A percentile compares a stretch with the other conserved stretches of the same genome.
phyloP scores from a whole-genome alignment of 2,113 vertebrate genomes.

The Sphaerodactylus townsendi region DNA sequence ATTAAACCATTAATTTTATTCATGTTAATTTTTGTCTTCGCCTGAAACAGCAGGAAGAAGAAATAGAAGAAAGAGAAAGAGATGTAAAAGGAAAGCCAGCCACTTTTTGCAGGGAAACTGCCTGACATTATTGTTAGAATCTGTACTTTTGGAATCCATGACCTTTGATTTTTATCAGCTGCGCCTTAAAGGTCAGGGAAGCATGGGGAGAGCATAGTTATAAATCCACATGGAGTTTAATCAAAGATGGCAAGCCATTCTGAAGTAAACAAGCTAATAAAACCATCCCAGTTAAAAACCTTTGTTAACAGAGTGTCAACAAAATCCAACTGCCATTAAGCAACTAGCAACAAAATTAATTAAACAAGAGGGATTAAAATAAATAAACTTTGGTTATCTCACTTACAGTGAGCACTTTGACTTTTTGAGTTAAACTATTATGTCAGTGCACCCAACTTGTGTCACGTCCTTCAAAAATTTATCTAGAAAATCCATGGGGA shows the following conservation, averaged over 20 bases:
- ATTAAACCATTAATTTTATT: slow-evolving; percentile 79
- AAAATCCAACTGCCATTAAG: slow-evolving; percentile 61
- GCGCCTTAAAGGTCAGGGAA: slow-evolving; percentile 77
- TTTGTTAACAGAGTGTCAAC: slow-evolving; percentile 68
- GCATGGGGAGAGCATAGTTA: slow-evolving; percentile 67
- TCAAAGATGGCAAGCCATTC: slow-evolving; percentile 73
- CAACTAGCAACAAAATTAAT: slow-evolving; percentile 75
- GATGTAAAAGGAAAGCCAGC: slow-evolving; percentile 51
- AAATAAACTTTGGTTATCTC: slow-evolving; percentile 58
- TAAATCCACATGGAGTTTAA: slow-evolving; percentile 82
- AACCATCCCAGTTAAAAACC: slow-evolving; percentile 65
- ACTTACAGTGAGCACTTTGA: slow-evolving; percentile 63
- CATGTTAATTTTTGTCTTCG: slow-evolving; percentile 74
- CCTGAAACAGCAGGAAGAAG: slow-evolving; percentile 62
- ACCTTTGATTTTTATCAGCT: slow-evolving; percentile 79
- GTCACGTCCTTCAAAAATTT: not conserved
- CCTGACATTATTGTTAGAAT: slow-evolving; percentile 74
- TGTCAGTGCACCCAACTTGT: not conserved
- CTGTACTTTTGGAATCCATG: slow-evolving; percentile 64
- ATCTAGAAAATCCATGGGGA: not conserved
- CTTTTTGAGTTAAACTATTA: slow-evolving; percentile 49
- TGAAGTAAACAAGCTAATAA: slow-evolving; percentile 77
- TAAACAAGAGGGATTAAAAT: slow-evolving; percentile 66
- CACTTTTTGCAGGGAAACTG: slow-evolving; percentile 54
- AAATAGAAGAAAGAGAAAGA: slow-evolving; percentile 16